Evolutionary conservation across 1,140 invertebrate genomes (phyloP).

Genomic region (Metopolophium dirhodum): DNA sequence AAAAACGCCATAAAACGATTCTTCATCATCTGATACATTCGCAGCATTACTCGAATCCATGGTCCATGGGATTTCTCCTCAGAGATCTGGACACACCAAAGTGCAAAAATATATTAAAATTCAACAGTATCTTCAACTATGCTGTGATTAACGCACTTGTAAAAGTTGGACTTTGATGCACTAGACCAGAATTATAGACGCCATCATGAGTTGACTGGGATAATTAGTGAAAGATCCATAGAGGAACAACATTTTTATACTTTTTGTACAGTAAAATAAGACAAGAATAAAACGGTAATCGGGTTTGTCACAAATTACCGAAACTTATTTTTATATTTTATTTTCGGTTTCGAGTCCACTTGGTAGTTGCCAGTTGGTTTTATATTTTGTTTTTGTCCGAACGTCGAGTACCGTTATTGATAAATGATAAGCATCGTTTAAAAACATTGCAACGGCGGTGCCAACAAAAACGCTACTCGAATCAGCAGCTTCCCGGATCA

Average conservation of each 20-base stretch:
- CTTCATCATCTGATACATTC: conserved; percentile 18
- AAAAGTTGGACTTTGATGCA: not conserved
- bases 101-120: not conserved
- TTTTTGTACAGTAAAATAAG: not conserved
- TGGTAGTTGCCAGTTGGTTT: not conserved
- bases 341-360: not conserved
- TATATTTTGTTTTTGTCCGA: not conserved
- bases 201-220: not conserved
- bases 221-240: not conserved
- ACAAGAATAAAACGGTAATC: not conserved
- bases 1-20: conserved; percentile 45
- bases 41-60: not conserved
- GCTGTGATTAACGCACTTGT: not conserved
- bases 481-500: not conserved
- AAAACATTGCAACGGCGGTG: not conserved
- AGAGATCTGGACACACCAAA: not conserved
- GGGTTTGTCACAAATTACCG: not conserved
- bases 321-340: not conserved
- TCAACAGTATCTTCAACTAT: not conserved
- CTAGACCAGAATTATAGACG: not conserved
- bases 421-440: conserved; percentile 28
- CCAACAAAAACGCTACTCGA: not conserved
- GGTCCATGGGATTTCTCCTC: not conserved
- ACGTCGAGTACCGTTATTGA: not conserved
- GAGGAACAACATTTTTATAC: not conserved